A percentile compares a stretch with the other conserved stretches of the same genome.
These are phyloP conservation scores for Acanthopleura granulata DNA, from an alignment of 2,888 invertebrate species.

Conservation along the genomic window DNA sequence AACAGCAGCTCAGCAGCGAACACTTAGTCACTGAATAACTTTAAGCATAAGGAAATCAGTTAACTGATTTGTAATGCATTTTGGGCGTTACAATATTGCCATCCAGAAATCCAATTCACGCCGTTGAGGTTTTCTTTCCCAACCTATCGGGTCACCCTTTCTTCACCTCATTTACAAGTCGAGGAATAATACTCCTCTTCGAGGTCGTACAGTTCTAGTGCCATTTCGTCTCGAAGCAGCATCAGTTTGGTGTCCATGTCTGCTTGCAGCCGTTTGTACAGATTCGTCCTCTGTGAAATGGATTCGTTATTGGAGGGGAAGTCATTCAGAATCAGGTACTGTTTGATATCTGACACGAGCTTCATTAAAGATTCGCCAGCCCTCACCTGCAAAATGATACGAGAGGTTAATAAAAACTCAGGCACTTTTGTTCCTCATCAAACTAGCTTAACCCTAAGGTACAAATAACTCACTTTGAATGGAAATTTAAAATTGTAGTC, in stretches of 20 bases:
- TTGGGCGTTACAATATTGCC: no score
- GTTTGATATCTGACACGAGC: slow-evolving; percentile 96
- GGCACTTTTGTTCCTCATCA: no score
- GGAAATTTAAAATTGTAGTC: no score
- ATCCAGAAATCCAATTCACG: no score
- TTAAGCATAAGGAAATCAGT: no score
- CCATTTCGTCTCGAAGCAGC: slow-evolving; percentile 93
- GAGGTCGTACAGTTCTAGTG: slow-evolving; percentile 90
- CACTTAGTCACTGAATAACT: no score
- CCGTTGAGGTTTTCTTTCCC: background rate
- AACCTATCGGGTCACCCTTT: background rate
- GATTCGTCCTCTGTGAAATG: slow-evolving; percentile 91
- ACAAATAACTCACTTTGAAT: no score
- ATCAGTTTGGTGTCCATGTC: slow-evolving; percentile 95
- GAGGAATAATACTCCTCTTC: slow-evolving; percentile 89
- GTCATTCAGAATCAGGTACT: slow-evolving; percentile 97
- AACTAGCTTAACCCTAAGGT: no score
- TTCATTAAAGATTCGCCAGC: slow-evolving; percentile 98
- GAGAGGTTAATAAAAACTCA: background rate
- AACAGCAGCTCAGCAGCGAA: no score
- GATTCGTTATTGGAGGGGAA: slow-evolving; percentile 98
- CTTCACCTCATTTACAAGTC: slow-evolving; percentile 63
- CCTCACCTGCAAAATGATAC: slow-evolving; percentile 76
- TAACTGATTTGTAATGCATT: no score
- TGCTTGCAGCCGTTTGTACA: slow-evolving; percentile 89